Percentiles rank a stretch among this genome's conserved stretches.
Evolutionary conservation across 1,140 invertebrate species (phyloP).

Genomic region (Saccostrea echinata): DNA sequence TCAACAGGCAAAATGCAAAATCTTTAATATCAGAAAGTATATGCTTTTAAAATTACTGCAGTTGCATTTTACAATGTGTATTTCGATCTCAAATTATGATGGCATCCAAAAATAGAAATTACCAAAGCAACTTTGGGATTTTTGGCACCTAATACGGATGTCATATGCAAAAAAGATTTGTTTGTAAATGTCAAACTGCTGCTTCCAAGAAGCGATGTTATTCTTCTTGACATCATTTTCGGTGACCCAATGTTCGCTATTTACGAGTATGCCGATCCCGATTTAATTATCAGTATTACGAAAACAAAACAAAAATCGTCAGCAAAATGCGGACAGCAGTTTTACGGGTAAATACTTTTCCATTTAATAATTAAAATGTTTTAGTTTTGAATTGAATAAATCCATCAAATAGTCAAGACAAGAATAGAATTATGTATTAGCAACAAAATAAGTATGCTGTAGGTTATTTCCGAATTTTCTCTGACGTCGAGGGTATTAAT

Average conservation of each 20-base stretch:
- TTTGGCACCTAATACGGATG: background rate
- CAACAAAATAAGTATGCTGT: background rate
- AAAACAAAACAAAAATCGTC: background rate
- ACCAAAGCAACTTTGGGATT: conserved; percentile 45
- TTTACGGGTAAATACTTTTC: conserved; percentile 7
- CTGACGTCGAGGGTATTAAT: background rate
- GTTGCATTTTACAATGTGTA: background rate
- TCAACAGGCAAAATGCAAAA: no score
- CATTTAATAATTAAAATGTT: background rate
- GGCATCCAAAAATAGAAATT: background rate
- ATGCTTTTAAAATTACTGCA: no score
- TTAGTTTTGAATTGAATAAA: background rate
- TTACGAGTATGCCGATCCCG: conserved; percentile 1
- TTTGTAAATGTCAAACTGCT: background rate
- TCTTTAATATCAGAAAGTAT: no score
- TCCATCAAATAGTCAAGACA: background rate
- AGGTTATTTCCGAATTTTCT: background rate
- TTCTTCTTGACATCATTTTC: background rate
- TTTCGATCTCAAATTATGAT: background rate
- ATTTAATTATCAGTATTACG: background rate
- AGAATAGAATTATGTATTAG: no score
- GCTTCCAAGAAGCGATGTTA: background rate
- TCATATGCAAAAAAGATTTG: background rate
- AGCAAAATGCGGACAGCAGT: background rate
- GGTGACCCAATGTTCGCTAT: background rate